Conservation (phyloP, 2,888 invertebrate genomes). For the Altica lythri region DNA sequence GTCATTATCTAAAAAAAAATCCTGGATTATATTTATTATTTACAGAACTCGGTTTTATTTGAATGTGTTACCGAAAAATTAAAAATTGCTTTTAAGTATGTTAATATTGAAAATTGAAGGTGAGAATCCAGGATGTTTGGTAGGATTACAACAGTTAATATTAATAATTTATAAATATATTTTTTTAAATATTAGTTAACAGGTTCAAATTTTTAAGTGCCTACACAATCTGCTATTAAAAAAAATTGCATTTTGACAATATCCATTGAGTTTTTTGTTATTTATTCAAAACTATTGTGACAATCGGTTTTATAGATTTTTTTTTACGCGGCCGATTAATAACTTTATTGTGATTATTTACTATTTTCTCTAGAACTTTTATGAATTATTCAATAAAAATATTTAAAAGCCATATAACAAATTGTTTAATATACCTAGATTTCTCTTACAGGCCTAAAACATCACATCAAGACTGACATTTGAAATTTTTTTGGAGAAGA, state of each 20-base stretch:
- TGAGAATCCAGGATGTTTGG: slow-evolving; percentile 18
- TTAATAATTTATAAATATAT: no score
- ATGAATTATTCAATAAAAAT: slow-evolving; percentile 50
- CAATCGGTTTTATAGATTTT: slow-evolving; percentile 49
- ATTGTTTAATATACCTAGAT: slow-evolving; percentile 55
- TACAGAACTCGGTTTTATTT: no score
- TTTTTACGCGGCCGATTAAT: slow-evolving; percentile 39
- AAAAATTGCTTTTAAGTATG: no score
- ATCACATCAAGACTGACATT: slow-evolving; percentile 58
- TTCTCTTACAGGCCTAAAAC: slow-evolving; percentile 58
- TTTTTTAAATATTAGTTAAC: slow-evolving; percentile 38
- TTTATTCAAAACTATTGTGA: slow-evolving; percentile 43
- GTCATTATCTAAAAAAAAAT: no score
- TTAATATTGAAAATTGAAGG: slow-evolving; percentile 12
- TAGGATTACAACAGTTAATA: slow-evolving; percentile 15
- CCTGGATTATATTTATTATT: no score
- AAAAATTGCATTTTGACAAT: slow-evolving; percentile 41
- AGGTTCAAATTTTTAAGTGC: slow-evolving; percentile 50
- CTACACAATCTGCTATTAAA: slow-evolving; percentile 40
- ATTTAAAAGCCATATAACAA: slow-evolving; percentile 47
- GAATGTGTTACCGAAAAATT: no score
- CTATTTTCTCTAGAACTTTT: slow-evolving; percentile 49
- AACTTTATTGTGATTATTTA: slow-evolving; percentile 49
- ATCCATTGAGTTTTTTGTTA: slow-evolving; percentile 40
- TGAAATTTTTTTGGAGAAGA: slow-evolving; percentile 59